phyloP scores from a whole-genome alignment of 2,888 invertebrate genomes.

The Agrilus cyanescens region DNA sequence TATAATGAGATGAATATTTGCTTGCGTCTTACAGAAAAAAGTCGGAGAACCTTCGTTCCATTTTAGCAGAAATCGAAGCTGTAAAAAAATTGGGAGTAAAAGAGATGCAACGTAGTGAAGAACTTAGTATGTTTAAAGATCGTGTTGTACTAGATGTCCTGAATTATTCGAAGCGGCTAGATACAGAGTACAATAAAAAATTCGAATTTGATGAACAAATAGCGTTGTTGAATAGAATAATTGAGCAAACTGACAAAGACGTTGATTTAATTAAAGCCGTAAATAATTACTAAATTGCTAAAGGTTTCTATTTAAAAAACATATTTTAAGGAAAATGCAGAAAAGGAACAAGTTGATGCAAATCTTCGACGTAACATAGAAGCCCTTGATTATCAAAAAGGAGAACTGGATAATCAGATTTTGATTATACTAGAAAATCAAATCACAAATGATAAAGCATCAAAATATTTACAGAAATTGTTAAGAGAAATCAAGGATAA shows the following conservation, averaged over 20 bases:
- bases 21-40: constrained; percentile 37
- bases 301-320: constrained; percentile 1
- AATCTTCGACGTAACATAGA: constrained; percentile 34
- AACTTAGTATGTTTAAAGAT: constrained; percentile 46
- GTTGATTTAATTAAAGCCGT: constrained; percentile 39
- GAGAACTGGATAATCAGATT: constrained; percentile 52
- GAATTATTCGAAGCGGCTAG: constrained; percentile 35
- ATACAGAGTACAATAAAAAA: constrained; percentile 42
- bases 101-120: constrained; percentile 56
- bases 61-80: constrained; percentile 46
- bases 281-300: constrained; percentile 3
- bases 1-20: too few species aligned
- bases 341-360: constrained; percentile 9
- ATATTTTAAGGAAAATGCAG: constrained; percentile 17
- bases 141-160: constrained; percentile 46
- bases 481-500: constrained; percentile 36
- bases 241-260: constrained; percentile 52
- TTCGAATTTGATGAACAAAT: constrained; percentile 42
- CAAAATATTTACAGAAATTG: constrained; percentile 39
- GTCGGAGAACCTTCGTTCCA: constrained; percentile 29
- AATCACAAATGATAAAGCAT: constrained; percentile 55
- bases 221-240: constrained; percentile 41
- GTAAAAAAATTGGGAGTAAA: constrained; percentile 52
- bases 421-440: constrained; percentile 53
- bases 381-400: constrained; percentile 41